Conservation (phyloP, 53 echinoderm and acorn worm genomes). For the Patiria pectinifera region DNA sequence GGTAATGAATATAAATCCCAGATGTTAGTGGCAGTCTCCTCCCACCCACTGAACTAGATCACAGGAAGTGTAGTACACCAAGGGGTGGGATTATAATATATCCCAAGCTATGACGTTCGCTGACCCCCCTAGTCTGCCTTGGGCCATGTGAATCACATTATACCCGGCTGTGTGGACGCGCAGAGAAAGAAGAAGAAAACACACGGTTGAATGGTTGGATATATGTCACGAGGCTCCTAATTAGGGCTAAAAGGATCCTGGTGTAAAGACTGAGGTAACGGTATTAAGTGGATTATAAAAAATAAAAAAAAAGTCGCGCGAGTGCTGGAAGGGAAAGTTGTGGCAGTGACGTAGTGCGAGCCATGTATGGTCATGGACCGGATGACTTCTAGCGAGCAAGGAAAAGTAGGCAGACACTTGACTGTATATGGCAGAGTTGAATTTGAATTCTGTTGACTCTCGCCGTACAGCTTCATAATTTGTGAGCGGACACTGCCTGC, state of each 20-base stretch:
- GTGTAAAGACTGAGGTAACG: not conserved
- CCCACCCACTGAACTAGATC: not conserved
- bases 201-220: conserved; percentile 3
- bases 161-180: not conserved
- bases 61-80: conserved; percentile 1
- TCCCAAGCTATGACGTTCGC: conserved; percentile 32
- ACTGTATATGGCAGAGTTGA: not conserved
- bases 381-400: too few species aligned
- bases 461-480: not conserved
- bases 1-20: too few species aligned
- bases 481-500: not conserved
- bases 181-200: not conserved
- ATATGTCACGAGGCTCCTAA: conserved; percentile 36
- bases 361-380: conserved; percentile 5
- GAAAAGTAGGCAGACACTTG: not conserved
- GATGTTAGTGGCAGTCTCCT: not conserved
- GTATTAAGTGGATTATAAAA: not conserved
- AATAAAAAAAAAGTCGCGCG: not conserved
- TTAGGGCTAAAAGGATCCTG: conserved; percentile 29
- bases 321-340: not conserved
- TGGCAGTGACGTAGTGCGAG: not conserved
- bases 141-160: conserved; percentile 51
- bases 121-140: conserved; percentile 34
- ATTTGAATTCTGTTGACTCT: not conserved
- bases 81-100: not conserved